phyloP scores from a whole-genome alignment of 2,888 invertebrate genomes.

The Aleiodes testaceus region DNA sequence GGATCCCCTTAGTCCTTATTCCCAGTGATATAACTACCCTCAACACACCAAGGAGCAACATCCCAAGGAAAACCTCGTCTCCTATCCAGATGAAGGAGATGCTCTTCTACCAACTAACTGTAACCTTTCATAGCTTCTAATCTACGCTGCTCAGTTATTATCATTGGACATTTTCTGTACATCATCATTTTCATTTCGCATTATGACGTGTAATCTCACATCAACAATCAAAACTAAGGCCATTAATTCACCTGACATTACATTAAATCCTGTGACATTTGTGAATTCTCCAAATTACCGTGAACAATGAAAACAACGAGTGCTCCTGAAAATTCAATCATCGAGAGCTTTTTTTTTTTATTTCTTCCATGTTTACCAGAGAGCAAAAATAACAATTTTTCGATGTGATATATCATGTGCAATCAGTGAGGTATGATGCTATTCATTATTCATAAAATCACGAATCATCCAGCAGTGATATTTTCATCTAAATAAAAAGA shows the following conservation, averaged over 20 bases:
- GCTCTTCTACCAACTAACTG: constrained; percentile 20
- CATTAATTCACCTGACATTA: too few species aligned
- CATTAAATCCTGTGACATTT: too few species aligned
- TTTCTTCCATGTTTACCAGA: too few species aligned
- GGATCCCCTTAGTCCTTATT: constrained; percentile 10
- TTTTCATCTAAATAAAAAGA: too few species aligned
- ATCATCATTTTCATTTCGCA: constrained; percentile 16
- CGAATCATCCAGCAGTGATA: constrained; percentile 11
- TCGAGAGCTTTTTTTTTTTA: too few species aligned
- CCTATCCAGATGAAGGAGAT: not conserved
- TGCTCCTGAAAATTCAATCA: too few species aligned
- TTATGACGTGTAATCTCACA: constrained; percentile 9
- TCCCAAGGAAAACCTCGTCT: constrained; percentile 12
- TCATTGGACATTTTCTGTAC: constrained; percentile 21
- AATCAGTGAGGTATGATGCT: too few species aligned
- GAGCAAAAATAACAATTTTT: too few species aligned
- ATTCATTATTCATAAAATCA: constrained; percentile 20
- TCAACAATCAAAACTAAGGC: not conserved
- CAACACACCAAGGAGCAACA: constrained; percentile 23
- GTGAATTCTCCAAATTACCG: too few species aligned
- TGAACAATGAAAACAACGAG: too few species aligned
- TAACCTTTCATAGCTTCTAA: constrained; percentile 29
- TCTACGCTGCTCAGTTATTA: constrained; percentile 11
- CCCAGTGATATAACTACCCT: constrained; percentile 27
- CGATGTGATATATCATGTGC: too few species aligned